phyloP scores from a whole-genome alignment of 2,797 vertebrate genomes.

The Hippopotamyrus pictus region DNA sequence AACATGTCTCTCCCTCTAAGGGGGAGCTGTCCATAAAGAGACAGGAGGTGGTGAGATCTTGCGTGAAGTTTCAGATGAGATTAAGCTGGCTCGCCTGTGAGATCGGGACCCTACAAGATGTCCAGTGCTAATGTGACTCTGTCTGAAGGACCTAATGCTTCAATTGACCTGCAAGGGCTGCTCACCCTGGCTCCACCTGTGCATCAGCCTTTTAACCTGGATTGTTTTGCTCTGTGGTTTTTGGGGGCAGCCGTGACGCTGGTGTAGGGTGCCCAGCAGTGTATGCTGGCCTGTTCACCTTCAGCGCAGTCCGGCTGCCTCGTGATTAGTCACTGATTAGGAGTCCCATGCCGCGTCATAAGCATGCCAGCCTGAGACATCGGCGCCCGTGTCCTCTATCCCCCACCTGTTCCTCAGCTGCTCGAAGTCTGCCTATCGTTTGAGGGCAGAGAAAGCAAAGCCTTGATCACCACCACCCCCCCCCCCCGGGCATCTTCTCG shows the following conservation, averaged over 20 bases:
- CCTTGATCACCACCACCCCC: too few species aligned
- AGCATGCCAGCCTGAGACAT: background rate
- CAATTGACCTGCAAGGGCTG: background rate
- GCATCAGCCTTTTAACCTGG: background rate
- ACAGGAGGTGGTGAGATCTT: background rate
- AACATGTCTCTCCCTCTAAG: background rate
- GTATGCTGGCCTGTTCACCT: background rate
- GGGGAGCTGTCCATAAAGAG: background rate
- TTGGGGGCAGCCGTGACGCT: background rate
- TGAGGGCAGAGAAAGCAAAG: background rate
- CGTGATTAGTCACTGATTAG: background rate
- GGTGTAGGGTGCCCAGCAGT: background rate
- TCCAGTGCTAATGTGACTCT: background rate
- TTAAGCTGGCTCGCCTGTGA: background rate
- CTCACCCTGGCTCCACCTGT: background rate
- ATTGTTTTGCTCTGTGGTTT: background rate
- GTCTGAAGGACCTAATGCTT: background rate
- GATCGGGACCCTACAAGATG: background rate
- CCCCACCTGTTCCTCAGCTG: slow-evolving; percentile 1
- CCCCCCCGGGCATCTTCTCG: background rate
- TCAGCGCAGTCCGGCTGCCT: background rate
- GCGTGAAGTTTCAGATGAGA: background rate
- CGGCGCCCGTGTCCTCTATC: too few species aligned
- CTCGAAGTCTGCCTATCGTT: background rate
- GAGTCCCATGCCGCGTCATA: background rate